Conservation (phyloP, 2,888 invertebrate genomes). For the Eurois occulta region DNA sequence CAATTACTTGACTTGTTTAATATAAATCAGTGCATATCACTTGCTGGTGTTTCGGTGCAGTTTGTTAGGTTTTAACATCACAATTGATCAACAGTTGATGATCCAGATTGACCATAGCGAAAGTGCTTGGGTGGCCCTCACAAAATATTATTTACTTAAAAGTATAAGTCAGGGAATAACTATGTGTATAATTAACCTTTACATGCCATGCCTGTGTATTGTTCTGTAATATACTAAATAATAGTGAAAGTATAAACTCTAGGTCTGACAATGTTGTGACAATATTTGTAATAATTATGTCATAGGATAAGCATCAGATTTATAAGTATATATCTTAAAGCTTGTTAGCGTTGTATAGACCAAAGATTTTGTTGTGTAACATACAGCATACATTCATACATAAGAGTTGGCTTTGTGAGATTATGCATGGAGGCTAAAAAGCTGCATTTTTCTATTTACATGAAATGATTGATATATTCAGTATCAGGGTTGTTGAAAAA, state of each 20-base stretch:
- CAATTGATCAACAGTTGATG: background rate
- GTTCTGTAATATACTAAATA: background rate
- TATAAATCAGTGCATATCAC: background rate
- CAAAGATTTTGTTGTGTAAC: constrained; percentile 26
- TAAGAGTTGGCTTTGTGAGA: background rate
- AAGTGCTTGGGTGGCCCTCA: background rate
- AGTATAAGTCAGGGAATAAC: background rate
- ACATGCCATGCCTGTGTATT: background rate
- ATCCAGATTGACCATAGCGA: background rate
- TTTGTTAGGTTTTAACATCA: background rate
- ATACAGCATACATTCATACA: background rate
- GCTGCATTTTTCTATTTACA: background rate
- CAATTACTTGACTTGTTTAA: background rate
- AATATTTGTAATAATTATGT: background rate
- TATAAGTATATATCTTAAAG: background rate
- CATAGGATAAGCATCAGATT: background rate
- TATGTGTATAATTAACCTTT: background rate
- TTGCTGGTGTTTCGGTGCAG: background rate
- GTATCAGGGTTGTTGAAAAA: background rate
- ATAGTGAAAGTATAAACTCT: background rate
- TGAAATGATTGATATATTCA: background rate
- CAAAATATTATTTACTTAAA: background rate
- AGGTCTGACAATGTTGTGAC: background rate
- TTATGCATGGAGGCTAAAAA: background rate
- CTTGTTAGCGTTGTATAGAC: background rate